Evolutionary conservation across 37 sponge, comb jelly and placozoan genomes (phyloP).

Genomic region (Aphrocallistes beatrix): DNA sequence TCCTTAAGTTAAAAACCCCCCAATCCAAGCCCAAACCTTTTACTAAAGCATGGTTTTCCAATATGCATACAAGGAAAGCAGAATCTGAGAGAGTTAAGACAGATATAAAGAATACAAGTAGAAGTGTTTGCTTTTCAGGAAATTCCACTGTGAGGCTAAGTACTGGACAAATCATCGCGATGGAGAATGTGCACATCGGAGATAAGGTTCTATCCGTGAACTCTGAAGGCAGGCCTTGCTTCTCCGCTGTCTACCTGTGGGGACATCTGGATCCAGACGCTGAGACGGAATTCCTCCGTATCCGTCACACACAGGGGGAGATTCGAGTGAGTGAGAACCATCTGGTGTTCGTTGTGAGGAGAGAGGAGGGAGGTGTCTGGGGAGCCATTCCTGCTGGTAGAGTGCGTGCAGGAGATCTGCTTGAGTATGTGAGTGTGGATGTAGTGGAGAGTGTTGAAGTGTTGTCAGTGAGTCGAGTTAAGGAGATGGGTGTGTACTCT

Average conservation of each 20-base stretch:
- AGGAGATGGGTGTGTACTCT: neutral
- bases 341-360: neutral
- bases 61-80: neutral
- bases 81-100: neutral
- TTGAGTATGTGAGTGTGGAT: neutral
- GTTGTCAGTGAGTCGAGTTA: neutral
- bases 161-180: neutral
- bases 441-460: neutral
- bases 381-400: conserved; percentile 5
- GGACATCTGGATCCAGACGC: neutral
- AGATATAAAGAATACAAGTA: neutral
- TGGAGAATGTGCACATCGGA: neutral
- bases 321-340: neutral
- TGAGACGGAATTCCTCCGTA: neutral
- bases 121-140: neutral
- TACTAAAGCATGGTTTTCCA: neutral
- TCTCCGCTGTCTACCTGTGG: neutral
- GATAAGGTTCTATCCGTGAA: neutral
- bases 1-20: neutral
- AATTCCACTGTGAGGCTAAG: neutral
- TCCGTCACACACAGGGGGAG: neutral
- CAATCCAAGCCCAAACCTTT: neutral
- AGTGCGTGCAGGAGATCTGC: neutral
- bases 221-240: neutral
- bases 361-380: neutral